Conservation (phyloP, 2,888 invertebrate genomes). For the Entomobrya multifasciata region DNA sequence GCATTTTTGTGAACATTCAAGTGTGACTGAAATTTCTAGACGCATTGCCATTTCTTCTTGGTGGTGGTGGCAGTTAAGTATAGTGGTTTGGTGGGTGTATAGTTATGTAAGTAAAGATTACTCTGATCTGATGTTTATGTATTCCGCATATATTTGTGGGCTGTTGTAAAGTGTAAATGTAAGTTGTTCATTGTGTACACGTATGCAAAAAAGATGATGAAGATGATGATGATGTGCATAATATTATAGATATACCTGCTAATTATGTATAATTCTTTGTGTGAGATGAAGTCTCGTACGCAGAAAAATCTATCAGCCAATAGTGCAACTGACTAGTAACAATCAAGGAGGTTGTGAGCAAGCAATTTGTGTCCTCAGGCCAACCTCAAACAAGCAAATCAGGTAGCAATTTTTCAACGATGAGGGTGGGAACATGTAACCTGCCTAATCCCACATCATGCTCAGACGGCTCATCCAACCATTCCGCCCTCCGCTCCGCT, state of each 20-base stretch:
- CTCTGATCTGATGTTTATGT: conserved; percentile 16
- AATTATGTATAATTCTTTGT: conserved; percentile 55
- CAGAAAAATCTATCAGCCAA: conserved; percentile 71
- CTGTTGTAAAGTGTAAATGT: neutral
- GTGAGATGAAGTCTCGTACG: conserved; percentile 54
- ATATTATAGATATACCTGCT: conserved; percentile 54
- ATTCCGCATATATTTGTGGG: conserved; percentile 19
- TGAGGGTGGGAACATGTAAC: conserved; percentile 73
- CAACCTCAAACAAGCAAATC: conserved; percentile 75
- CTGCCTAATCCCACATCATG: conserved; percentile 68
- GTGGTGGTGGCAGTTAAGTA: neutral
- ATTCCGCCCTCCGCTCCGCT: conserved; percentile 66
- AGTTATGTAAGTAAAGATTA: neutral
- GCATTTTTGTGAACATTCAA: neutral
- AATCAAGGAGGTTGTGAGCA: conserved; percentile 69
- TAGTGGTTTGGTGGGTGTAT: conserved; percentile 7
- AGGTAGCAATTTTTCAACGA: conserved; percentile 76
- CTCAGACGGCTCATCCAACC: conserved; percentile 58
- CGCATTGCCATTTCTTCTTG: conserved; percentile 6
- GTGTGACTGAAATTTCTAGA: conserved; percentile 28
- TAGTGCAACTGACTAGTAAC: conserved; percentile 66
- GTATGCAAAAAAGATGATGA: conserved; percentile 2
- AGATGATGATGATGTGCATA: conserved; percentile 15
- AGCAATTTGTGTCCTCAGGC: conserved; percentile 72
- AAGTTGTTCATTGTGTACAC: neutral